Base-by-base conservation (phyloP, 2,797 vertebrate species). In the Malurus leucopterus region DNA sequence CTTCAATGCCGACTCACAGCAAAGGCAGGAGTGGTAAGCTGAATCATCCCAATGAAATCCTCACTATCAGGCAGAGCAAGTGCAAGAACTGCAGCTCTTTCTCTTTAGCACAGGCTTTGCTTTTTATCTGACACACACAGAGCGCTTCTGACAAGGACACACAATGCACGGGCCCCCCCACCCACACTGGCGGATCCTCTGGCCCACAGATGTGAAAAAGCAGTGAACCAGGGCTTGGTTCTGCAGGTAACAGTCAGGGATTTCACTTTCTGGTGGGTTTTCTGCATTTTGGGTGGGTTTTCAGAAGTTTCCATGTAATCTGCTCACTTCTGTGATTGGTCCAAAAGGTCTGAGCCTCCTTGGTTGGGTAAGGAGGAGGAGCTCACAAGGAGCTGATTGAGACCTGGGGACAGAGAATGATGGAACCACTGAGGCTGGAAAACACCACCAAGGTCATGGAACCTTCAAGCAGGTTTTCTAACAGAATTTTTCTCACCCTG, bases 1-100 rank as follows among this genome's bases (percentile, higher is more conserved):
- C 83, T 88, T 80, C 70, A 80, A 76, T 79, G 91, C 92, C 62
- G 82, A 91, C 84, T 91, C 77, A 41, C 67, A 53, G 88, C 34
- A 80, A 88, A 90, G 27, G 76, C 13, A 82, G 89, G 80, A 89
- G 71, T 36, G 69, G 91, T 86, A 76, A 90, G 18, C 77, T 84
- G 86, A 89, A 91, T 62, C 73, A 80, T 41, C 59, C 70, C 75
- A 81, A 89, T 79, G 64, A 84, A 91, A 89, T 75, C 59, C 71
- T 79, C 80, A 43, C 67, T 79, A 78, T 70, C 68, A 68, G 75
- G 21, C 46, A 85, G 32, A 87, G 61, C 46, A 62, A 87, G 83
- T 44, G 23, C 2, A 4, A 69, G 62, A 63, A 62, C 49, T 84
- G 11, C 1, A 90, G 75, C 62, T 89, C 62, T 46, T 71, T 88